Evolutionary conservation across 1,140 invertebrate genomes (phyloP), one percentile per base, ranked within the genome.

Genomic region (Cotesia vestalis): DNA sequence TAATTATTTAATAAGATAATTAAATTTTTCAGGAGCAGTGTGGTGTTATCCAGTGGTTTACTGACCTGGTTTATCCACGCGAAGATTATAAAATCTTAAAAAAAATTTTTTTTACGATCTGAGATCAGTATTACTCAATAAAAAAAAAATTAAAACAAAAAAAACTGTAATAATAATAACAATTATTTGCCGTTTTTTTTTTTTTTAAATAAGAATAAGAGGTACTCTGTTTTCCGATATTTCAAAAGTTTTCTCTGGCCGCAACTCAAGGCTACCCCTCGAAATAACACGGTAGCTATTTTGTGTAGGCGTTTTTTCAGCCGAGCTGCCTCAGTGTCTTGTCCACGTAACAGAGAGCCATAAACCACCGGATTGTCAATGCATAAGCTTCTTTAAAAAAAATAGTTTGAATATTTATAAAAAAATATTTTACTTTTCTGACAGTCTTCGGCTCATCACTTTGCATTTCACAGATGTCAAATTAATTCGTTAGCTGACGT

Each of bases 1-100:
- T 52, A 11, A 11, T 38, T 34, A 34, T 55, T 5, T 8, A 2
- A 51, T 3, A 51, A 64, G 8, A n/a, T 46, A 52, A 40, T 70
- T 40, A 36, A 35, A 69, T 51, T 73, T 84, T 83, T 72, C 81
- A 88, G 87, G 86, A 80, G 86, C 66, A 78, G 86, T 6, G 79
- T 86, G 2, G 69, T 87, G n/a, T 71, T 87, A 6, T 85, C 86
- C 0, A 84, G 86, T 4, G 81, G 84, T 53, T 72, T 87, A 52
- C 69, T 86, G 55, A 62, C 87, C 59, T 80, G 79, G 63, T 76
- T 86, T 1, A 59, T 88, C 17, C 83, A 85, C 69, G 82, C 80
- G 52, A 82, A 80, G 69, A 73, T 86, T 4, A 81, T 81, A 62
- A 75, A 74, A 40, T 60, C 69, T 71, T 27, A 59, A 59, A 14